Evolutionary conservation across 2,113 vertebrate species (phyloP).

Genomic region (Casuarius casuarius): DNA sequence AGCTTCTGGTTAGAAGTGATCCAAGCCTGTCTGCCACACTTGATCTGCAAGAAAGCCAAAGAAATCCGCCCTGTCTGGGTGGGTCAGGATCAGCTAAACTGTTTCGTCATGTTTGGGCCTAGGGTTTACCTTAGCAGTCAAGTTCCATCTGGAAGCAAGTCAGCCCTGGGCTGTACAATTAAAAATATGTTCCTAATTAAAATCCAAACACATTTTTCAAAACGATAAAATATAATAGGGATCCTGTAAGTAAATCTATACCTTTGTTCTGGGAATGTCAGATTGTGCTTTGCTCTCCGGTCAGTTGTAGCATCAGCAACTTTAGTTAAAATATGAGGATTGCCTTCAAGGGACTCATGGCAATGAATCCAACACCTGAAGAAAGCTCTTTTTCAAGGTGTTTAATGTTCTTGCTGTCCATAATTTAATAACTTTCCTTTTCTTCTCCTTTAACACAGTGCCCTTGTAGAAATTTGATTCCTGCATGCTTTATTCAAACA

Average conservation of each 20-base stretch:
- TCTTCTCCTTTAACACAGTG: not conserved
- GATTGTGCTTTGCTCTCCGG: not conserved
- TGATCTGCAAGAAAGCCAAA: not conserved
- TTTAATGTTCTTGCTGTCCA: not conserved
- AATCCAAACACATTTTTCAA: not conserved
- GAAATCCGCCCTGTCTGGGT: not conserved
- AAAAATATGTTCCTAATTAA: not conserved
- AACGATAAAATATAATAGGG: not conserved
- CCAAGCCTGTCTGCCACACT: not conserved
- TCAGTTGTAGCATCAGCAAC: not conserved
- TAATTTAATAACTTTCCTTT: not conserved
- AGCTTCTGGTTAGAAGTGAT: not conserved
- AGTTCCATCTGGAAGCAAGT: conserved; percentile 13
- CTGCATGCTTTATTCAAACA: not conserved
- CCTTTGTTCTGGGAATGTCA: not conserved
- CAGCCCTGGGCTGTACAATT: not conserved
- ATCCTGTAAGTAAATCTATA: not conserved
- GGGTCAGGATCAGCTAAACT: not conserved
- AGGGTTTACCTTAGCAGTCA: not conserved
- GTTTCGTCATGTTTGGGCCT: not conserved
- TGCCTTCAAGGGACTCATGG: not conserved
- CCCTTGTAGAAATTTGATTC: not conserved
- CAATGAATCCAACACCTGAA: not conserved
- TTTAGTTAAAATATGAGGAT: not conserved
- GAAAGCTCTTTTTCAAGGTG: not conserved